Evolutionary conservation across 2,113 vertebrate genomes (phyloP), one percentile per base, ranked within the genome.

Genomic region (Macquaria australasica): DNA sequence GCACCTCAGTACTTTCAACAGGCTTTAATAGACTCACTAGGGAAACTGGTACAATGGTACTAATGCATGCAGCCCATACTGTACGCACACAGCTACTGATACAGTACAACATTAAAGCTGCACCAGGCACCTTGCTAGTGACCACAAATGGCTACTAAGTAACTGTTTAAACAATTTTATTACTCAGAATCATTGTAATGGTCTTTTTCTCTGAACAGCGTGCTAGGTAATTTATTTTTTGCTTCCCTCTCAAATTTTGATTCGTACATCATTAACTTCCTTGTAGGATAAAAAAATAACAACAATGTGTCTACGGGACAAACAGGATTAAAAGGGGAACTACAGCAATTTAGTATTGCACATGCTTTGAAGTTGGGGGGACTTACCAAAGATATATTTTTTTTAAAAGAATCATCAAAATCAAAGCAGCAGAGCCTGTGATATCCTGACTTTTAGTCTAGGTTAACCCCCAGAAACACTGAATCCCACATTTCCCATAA

Each of bases 401-500:
- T 50, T 31, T 31, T 59, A 7, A 23, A 43, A 8, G 8, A 15
- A 25, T 64, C 2, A 16, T 55, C 3, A 41, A 58, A 56, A 43
- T 18, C 16, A 8, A 18, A 20, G 28, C 31, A 34, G 28, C 68
- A 71, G 6, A 71, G 43, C 45, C 8, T 43, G 34, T 3, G 51
- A n/a, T 20, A 31, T 45, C 20, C 20, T 59, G 9, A 50, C 20
- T 51, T 39, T 41, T 10, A 48, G 6, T 34, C 6, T 75, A 20
- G 39, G 5, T 16, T 2, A 43, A 25, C 8, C 15, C 41, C 10
- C 20, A 74, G 12, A 34, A 62, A 16, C 25, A 31, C 11, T 21
- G 21, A 51, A 70, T 50, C 37, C n/a, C n/a, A 34, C 58, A 73
- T 73, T 73, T 66, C 50, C 70, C n/a, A 55, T 58, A 10, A 60